Base-by-base conservation (phyloP, 2,888 invertebrate genomes). In the Boloria euphrosyne region DNA sequence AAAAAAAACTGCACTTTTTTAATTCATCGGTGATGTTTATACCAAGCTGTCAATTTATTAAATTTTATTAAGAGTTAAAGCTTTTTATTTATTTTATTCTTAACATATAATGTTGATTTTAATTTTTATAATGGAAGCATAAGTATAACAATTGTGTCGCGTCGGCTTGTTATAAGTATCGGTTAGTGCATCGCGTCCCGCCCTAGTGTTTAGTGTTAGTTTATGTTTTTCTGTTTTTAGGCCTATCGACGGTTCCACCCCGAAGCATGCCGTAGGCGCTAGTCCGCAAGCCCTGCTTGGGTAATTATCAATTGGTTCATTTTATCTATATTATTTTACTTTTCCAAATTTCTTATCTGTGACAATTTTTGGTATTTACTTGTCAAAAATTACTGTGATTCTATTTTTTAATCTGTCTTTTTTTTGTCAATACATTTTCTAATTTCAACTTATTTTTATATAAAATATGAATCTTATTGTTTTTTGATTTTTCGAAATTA, bases 281-380 rank as follows among this genome's bases (percentile, higher is more conserved):
- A 92, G 86, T 80, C 92, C 93, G 89, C 94, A 93, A 93, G 84
- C 92, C 87, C 87, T 90, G 86, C 93, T 94, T 89, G 94, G 94
- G 94, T 94, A 94, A 94, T 93, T 93, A 91, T 92, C 76, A 75
- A 79, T 77, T 71, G 68, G 63, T 70, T 71, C 62, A 68, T 66
- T 66, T 73, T 71, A 61, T 52, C 47, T 63, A 27, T 22, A 58
- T 62, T 47, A 49, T 51, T 50, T 62, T 50, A 57, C 16, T 38
- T 22, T 63, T 44, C 43, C 14, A 51, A 64, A 52, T 51, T 49
- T 58, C 13, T 22, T 27, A 59, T 38, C 10, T 38, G 31, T 38
- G 16, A n/a, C 13, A 18, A 14, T 44, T 51, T 5, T 27, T 31
- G 10, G 47, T n/a, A n/a, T 5, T 47, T 16, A 13, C 16, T n/a